A percentile compares a stretch with the other conserved stretches of the same genome.
Evolutionary conservation across 2,113 vertebrate genomes (phyloP).

Genomic region (Chelonoidis abingdonii): DNA sequence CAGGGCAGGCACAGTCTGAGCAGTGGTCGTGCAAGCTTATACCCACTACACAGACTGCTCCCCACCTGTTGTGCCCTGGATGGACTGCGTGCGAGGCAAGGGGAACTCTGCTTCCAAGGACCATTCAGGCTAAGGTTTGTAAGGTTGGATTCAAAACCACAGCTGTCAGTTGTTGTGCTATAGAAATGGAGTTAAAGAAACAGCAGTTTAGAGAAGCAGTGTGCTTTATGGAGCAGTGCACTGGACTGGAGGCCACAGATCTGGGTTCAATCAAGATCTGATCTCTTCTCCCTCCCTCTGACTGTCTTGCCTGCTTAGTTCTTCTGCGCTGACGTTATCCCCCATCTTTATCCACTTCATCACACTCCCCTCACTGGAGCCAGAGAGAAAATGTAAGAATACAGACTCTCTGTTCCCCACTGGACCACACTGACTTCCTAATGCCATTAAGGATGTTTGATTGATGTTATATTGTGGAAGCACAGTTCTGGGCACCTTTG

Average conservation of each 20-base stretch:
- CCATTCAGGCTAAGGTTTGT: accelerated
- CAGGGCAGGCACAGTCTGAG: background rate
- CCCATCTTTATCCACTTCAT: background rate
- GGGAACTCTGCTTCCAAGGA: background rate
- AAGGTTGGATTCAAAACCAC: background rate
- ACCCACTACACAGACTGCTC: background rate
- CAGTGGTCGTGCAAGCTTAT: background rate
- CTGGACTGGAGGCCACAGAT: background rate
- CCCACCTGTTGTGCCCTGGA: background rate
- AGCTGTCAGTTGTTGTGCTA: background rate
- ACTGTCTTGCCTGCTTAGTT: background rate
- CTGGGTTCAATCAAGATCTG: background rate
- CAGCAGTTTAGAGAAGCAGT: background rate
- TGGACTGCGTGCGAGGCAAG: background rate
- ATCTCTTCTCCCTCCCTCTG: background rate
- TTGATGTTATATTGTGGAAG: background rate
- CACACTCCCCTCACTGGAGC: background rate
- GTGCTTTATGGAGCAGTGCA: background rate
- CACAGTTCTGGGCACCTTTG: background rate
- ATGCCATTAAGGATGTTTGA: background rate
- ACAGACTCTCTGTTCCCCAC: background rate
- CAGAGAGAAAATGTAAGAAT: background rate
- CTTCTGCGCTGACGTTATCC: background rate
- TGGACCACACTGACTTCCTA: background rate
- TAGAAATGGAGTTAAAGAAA: background rate